A percentile compares a stretch with the other conserved stretches of the same genome.
Evolutionary conservation across 2,113 vertebrate species (phyloP).

Genomic region (Phalacrocorax aristotelis): DNA sequence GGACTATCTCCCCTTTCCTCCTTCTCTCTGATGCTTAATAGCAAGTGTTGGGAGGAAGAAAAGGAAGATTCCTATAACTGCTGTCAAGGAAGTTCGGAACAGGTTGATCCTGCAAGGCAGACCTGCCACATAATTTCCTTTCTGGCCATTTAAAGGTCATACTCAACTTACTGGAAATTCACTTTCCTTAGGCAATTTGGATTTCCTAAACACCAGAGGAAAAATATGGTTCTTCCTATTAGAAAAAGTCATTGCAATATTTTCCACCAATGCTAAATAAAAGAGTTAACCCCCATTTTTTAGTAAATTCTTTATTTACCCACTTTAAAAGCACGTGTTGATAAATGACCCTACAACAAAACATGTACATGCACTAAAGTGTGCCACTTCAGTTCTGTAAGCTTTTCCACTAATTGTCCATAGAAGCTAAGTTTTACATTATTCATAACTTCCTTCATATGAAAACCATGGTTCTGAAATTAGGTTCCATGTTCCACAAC

Average conservation of each 20-base stretch:
- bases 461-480: not conserved
- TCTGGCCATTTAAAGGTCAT: not conserved
- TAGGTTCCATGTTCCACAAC: not conserved
- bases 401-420: not conserved
- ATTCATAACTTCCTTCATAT: not conserved
- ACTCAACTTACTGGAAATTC: not conserved
- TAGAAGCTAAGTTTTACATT: not conserved
- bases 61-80: not conserved
- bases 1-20: not conserved
- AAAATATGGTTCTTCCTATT: not conserved
- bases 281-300: not conserved
- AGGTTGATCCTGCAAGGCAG: not conserved
- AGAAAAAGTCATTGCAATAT: not conserved
- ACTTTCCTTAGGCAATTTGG: not conserved
- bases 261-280: not conserved
- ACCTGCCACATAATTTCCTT: not conserved
- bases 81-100: not conserved
- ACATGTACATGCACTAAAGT: not conserved
- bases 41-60: not conserved
- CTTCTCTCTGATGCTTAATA: not conserved
- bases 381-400: not conserved
- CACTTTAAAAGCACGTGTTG: not conserved
- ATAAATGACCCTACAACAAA: not conserved
- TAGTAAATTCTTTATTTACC: not conserved
- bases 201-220: not conserved